Evolutionary conservation across 2,113 vertebrate species (phyloP).

Genomic region (Urocitellus parryii): DNA sequence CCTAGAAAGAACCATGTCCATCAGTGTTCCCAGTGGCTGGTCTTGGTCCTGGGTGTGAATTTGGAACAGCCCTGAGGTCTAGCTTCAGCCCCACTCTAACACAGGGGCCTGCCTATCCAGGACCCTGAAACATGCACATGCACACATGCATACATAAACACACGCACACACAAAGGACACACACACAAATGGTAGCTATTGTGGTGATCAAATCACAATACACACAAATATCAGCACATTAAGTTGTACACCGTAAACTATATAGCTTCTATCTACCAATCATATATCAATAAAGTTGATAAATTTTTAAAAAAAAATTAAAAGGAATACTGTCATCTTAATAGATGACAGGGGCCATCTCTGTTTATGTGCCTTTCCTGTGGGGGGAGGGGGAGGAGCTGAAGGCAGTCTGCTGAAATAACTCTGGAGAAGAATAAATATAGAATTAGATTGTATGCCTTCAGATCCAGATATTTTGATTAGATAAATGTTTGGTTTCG

Average conservation of each 20-base stretch:
- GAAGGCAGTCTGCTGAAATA: neutral
- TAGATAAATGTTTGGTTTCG: neutral
- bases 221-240: neutral
- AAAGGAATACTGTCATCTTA: neutral
- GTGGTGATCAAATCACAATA: neutral
- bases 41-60: neutral
- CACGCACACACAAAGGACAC: neutral
- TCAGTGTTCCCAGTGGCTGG: no score
- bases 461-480: neutral
- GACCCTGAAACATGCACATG: neutral
- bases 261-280: neutral
- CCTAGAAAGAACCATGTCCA: neutral
- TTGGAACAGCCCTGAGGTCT: neutral
- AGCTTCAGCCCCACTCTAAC: neutral
- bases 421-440: neutral
- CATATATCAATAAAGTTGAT: neutral
- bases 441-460: neutral
- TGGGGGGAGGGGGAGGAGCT: accelerated
- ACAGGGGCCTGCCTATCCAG: neutral
- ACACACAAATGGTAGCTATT: neutral
- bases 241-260: neutral
- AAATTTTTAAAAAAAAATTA: neutral
- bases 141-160: neutral
- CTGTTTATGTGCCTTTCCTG: neutral
- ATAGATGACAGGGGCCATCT: neutral